Evolutionary conservation across 2,113 vertebrate genomes (phyloP).

Genomic region (Pelmatolapia mariae): DNA sequence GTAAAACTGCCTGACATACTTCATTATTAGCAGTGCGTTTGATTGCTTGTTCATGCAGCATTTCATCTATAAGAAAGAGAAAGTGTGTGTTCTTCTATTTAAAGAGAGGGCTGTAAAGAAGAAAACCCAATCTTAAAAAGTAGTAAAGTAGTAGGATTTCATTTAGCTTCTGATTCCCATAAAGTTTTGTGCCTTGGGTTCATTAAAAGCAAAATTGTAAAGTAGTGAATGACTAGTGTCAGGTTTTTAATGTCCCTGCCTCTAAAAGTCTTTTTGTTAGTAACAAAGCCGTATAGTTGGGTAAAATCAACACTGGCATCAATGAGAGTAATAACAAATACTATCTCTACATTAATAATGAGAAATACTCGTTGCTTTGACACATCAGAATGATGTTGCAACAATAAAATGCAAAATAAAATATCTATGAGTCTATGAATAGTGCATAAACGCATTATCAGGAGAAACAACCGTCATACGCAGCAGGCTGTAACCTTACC

Average conservation of each 20-base stretch:
- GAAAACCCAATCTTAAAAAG: not conserved
- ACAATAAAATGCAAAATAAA: not conserved
- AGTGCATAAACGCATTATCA: fast-evolving
- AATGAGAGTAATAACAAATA: not conserved
- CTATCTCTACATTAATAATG: not conserved
- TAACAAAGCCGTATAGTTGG: not conserved
- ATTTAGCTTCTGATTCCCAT: not conserved
- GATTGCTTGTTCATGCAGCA: not conserved
- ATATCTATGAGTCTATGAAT: not conserved
- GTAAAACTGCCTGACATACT: not conserved
- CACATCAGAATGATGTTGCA: not conserved
- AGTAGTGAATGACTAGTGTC: not conserved
- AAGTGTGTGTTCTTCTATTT: not conserved
- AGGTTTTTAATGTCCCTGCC: not conserved
- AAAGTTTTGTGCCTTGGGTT: not conserved
- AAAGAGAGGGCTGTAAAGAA: not conserved
- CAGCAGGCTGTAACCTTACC: not conserved
- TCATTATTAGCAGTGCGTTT: not conserved
- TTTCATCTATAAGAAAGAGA: not conserved
- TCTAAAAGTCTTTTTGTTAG: not conserved
- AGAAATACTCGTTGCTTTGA: not conserved
- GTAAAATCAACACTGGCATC: not conserved
- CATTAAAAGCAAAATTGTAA: not conserved
- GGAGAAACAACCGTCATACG: fast-evolving
- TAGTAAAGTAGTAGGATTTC: not conserved